Base-by-base conservation (phyloP, 2,888 invertebrate genomes). In the Orchestes rusci region DNA sequence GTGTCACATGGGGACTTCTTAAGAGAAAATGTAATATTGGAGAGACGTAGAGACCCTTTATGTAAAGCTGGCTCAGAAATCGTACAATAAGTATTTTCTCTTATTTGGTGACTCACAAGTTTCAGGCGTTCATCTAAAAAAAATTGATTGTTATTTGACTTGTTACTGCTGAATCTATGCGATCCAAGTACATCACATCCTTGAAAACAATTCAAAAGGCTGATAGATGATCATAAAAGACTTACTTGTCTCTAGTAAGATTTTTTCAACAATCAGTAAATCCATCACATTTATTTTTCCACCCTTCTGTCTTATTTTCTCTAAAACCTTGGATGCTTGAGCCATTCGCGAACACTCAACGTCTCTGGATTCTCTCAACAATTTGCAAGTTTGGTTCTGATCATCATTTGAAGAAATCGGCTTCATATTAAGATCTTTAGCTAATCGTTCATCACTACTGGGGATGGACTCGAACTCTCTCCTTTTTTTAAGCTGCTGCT, bases 221-320 rank as follows among this genome's bases (percentile, higher is more conserved):
- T n/a, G n/a, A n/a, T n/a, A n/a, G n/a, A n/a, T n/a, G n/a, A n/a
- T n/a, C n/a, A n/a, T n/a, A n/a, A n/a, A n/a, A n/a, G n/a, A 45
- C 61, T 56, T 55, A 62, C 63, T 58, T 38, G 63, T 56, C 37
- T 56, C 56, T 4, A 66, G 50, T 7, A 66, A 51, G 35, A 64
- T 55, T 38, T 49, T 58, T 51, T 66, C 64, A 4, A 63, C 62
- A 40, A 62, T 51, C 15, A 64, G 50, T 35, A 54, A 49, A 4
- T 59, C 59, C 2, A 37, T 16, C 43, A 57, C 55, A 16, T 55
- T 53, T 3, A 52, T 51, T 10, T 53, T 44, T 4, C 31, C 33
- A 10, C 33, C 38, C 5, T 51, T 55, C 0, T 18, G 50, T 39
- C 44, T 59, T 18, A 61, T 58, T n/a, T 49, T 42, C 12, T 53